Evolutionary conservation across 1,140 invertebrate genomes (phyloP), one percentile per base, ranked within the genome.

Genomic region (Venustaconcha ellipsiformis): DNA sequence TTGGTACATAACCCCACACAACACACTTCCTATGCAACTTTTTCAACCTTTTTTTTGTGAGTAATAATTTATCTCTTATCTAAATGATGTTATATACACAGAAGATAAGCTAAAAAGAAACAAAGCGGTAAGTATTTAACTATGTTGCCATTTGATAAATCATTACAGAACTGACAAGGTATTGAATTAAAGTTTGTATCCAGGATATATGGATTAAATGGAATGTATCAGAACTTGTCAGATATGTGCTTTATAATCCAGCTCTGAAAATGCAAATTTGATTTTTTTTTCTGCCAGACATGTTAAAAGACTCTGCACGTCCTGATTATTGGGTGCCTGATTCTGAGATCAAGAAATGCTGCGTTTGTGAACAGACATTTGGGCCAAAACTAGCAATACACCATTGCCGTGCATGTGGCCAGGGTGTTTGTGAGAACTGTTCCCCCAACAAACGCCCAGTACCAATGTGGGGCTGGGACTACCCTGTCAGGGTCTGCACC

Each of bases 261-360:
- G 6, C 37, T 48, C 37, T 48, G 6, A 48, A 48, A 48, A 48
- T 48, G 37, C 37, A 48, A 6, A 48, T 58, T 57, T 55, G 30
- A 76, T 69, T 57, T 74, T 23, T 48, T 62, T 69, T 57, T 74
- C 18, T 48, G 58, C 6, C 76, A 94, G 94, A 92, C 13, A 89
- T 95, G 23, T 93, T 96, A 30, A 96, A 96, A 87, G 94, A 95
- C 79, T 92, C 92, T 2, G 94, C 93, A n/a, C 90, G 94, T 62
- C 95, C 95, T 6, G 90, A 92, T 2, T 96, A 96, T 86, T 96
- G 95, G 95, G 92, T 94, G 56, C 94, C 95, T 0, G 95, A 96
- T 88, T 92, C 92, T 1, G 92, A 94, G 81, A 92, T 94, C 18
- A 91, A 88, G 8, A 87, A 90, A 56, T 96, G 95, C 86, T 91